A percentile compares a stretch with the other conserved stretches of the same genome.
Conservation (phyloP, 2,888 invertebrate species). For the Apamea epomidion region DNA sequence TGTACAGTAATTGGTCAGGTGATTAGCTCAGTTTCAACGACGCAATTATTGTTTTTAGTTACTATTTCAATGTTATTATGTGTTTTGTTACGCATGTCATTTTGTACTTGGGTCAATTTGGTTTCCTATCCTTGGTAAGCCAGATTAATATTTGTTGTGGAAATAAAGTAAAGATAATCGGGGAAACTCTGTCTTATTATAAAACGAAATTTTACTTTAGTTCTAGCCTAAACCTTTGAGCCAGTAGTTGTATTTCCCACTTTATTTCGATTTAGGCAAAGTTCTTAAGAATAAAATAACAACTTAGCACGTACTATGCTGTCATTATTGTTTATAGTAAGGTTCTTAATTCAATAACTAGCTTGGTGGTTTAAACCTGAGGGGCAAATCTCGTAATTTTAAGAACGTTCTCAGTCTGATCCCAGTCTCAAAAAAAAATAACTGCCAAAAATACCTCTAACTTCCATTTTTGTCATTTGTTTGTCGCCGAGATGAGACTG, state of each 20-base stretch:
- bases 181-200: background rate
- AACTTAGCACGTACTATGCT: background rate
- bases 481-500: too few species aligned
- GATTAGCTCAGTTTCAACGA: slow-evolving; percentile 74
- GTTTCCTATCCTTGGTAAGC: background rate
- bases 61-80: slow-evolving; percentile 58
- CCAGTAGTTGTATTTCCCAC: background rate
- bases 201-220: background rate
- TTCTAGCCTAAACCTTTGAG: background rate
- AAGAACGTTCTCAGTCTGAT: too few species aligned
- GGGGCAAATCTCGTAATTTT: too few species aligned
- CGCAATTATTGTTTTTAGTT: slow-evolving; percentile 69
- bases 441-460: too few species aligned
- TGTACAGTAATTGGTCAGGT: slow-evolving; percentile 73
- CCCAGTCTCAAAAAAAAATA: too few species aligned
- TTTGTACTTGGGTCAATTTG: slow-evolving; percentile 21
- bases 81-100: slow-evolving; percentile 54
- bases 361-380: too few species aligned
- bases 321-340: background rate
- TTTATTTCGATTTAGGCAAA: background rate
- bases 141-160: background rate
- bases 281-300: background rate
- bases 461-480: too few species aligned
- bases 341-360: too few species aligned
- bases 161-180: too few species aligned